These are phyloP conservation scores for Tapirus indicus DNA, from an alignment of 2,797 vertebrate species.

Conservation along the genomic window DNA sequence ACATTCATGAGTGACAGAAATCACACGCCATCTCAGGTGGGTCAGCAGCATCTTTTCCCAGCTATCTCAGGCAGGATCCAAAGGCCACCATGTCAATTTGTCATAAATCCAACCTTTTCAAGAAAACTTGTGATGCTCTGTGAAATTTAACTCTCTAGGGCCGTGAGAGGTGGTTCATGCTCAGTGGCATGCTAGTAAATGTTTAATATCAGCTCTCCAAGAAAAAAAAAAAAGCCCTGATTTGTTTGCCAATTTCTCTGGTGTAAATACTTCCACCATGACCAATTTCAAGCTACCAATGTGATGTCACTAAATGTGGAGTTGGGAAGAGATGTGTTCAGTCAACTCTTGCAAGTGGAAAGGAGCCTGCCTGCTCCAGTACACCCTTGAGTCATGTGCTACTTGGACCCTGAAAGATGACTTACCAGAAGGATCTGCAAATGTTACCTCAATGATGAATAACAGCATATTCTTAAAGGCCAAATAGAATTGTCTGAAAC, in stretches of 20 bases:
- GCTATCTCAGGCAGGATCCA: not conserved
- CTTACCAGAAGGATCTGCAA: not conserved
- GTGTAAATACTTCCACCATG: not conserved
- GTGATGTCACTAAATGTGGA: not conserved
- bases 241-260: not conserved
- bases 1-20: not conserved
- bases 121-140: not conserved
- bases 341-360: not conserved
- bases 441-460: not conserved
- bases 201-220: not conserved
- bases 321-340: not conserved
- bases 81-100: not conserved
- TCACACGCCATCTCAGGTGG: not conserved
- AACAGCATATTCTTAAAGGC: not conserved
- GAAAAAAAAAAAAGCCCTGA: not conserved
- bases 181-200: not conserved
- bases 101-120: not conserved
- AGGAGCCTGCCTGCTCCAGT: not conserved
- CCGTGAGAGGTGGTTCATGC: not conserved
- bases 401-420: not conserved
- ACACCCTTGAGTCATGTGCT: not conserved
- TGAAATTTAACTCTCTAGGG: not conserved
- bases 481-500: not conserved
- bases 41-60: not conserved
- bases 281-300: not conserved